Conservation (phyloP, 2,797 vertebrate genomes). For the Pangasius krempfi region DNA sequence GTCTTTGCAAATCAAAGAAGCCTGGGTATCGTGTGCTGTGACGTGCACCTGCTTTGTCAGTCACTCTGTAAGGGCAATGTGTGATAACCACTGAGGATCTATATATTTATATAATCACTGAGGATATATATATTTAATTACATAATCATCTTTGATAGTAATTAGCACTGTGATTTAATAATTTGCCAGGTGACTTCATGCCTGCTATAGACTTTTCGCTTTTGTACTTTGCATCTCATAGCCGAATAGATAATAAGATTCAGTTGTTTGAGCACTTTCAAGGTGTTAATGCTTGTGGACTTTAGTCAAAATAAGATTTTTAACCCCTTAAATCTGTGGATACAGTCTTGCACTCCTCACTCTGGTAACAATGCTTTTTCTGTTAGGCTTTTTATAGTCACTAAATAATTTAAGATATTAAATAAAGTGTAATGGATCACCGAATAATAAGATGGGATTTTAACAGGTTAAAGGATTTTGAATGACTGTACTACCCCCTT, state of each 20-base stretch:
- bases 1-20: slow-evolving; percentile 5
- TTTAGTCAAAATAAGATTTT: not conserved
- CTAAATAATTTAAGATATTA: not conserved
- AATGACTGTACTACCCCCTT: slow-evolving; percentile 20
- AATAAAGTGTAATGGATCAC: not conserved
- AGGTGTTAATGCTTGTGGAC: not conserved
- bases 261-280: not conserved
- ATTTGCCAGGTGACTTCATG: not conserved
- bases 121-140: no score
- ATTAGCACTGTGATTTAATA: not conserved
- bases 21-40: not conserved
- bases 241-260: not conserved
- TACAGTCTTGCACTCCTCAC: not conserved
- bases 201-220: not conserved
- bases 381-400: not conserved
- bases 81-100: no score
- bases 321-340: not conserved
- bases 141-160: not conserved
- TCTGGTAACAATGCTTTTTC: not conserved
- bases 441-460: not conserved
- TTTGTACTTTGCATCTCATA: not conserved
- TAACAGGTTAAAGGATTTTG: not conserved
- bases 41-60: no score
- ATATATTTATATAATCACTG: no score
- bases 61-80: no score